Percentiles rank a stretch among this genome's conserved stretches.
phyloP scores from a whole-genome alignment of 2,113 vertebrate genomes.

The Gambusia holbrooki region DNA sequence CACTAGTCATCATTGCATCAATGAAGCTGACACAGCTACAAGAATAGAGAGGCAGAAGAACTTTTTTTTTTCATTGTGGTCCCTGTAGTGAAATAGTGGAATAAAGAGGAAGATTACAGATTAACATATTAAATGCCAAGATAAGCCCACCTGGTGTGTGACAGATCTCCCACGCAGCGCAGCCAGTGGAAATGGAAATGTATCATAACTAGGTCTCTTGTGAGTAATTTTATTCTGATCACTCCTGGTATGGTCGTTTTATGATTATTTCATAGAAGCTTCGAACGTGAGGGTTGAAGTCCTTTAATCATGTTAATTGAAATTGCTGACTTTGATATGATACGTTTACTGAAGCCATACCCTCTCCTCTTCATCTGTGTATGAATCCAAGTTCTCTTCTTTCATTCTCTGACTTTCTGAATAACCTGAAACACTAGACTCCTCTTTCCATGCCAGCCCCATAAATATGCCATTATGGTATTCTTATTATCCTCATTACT shows the following conservation, averaged over 20 bases:
- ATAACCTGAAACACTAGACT: conserved; percentile 41
- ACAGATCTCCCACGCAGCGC: conserved; percentile 61
- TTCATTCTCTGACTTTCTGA: conserved; percentile 24
- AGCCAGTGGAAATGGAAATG: conserved; percentile 64
- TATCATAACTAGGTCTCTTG: conserved; percentile 60
- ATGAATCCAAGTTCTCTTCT: conserved; percentile 15
- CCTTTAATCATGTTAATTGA: conserved; percentile 64
- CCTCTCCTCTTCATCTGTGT: conserved; percentile 33
- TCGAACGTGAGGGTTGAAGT: conserved; percentile 52
- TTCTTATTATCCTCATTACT: conserved; percentile 80
- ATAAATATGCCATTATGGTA: conserved; percentile 78
- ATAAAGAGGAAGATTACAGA: conserved; percentile 69
- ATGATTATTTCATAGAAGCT: conserved; percentile 45
- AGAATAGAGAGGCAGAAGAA: conserved; percentile 21
- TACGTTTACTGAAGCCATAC: conserved; percentile 22
- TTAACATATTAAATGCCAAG: conserved; percentile 75
- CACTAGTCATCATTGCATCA: conserved; percentile 29
- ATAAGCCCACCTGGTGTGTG: conserved; percentile 72
- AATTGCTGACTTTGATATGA: conserved; percentile 39
- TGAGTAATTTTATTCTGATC: conserved; percentile 65
- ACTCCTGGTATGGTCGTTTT: conserved; percentile 47
- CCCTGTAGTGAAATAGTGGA: conserved; percentile 58
- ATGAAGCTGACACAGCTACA: conserved; percentile 41
- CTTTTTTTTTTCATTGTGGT: conserved; percentile 29
- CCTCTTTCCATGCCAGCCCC: conserved; percentile 37